Evolutionary conservation across 2,113 vertebrate species (phyloP).

Genomic region (Poicephalus gulielmi): DNA sequence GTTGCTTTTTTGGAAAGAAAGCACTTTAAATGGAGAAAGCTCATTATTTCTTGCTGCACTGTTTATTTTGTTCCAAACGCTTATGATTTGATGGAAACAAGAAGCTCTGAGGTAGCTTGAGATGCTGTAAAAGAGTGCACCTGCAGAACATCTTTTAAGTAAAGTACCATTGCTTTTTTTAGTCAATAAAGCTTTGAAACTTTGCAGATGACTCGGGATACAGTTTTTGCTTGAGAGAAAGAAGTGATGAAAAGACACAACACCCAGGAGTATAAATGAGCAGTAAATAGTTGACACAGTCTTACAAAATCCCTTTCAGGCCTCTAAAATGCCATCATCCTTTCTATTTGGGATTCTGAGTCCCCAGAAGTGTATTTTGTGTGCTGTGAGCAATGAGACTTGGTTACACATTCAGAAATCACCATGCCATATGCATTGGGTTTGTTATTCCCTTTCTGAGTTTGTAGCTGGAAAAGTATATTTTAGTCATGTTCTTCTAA

Average conservation of each 20-base stretch:
- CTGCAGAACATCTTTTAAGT: slow-evolving; percentile 56
- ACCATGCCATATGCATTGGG: background rate
- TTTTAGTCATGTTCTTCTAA: background rate
- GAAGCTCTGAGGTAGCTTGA: slow-evolving; percentile 23
- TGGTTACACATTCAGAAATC: slow-evolving; percentile 10
- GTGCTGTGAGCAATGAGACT: background rate
- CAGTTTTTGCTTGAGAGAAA: slow-evolving; percentile 32
- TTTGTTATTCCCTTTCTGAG: background rate
- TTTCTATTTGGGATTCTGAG: background rate
- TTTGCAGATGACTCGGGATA: slow-evolving; percentile 12
- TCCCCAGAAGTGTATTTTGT: background rate
- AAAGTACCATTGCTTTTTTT: slow-evolving; percentile 19
- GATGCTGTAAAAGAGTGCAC: slow-evolving; percentile 47
- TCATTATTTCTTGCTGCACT: slow-evolving; percentile 41
- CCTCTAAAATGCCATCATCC: slow-evolving; percentile 4
- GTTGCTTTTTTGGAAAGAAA: slow-evolving; percentile 24
- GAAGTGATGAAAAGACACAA: background rate
- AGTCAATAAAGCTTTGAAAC: slow-evolving; percentile 12
- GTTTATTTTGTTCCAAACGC: slow-evolving; percentile 41
- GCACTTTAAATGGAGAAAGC: slow-evolving; percentile 6
- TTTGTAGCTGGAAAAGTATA: background rate
- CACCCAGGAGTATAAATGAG: background rate
- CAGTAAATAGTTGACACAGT: slow-evolving; percentile 2
- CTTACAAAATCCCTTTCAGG: slow-evolving; percentile 1
- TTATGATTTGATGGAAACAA: slow-evolving; percentile 34